Base-by-base conservation (phyloP, 2,113 vertebrate species). In the Meles meles region DNA sequence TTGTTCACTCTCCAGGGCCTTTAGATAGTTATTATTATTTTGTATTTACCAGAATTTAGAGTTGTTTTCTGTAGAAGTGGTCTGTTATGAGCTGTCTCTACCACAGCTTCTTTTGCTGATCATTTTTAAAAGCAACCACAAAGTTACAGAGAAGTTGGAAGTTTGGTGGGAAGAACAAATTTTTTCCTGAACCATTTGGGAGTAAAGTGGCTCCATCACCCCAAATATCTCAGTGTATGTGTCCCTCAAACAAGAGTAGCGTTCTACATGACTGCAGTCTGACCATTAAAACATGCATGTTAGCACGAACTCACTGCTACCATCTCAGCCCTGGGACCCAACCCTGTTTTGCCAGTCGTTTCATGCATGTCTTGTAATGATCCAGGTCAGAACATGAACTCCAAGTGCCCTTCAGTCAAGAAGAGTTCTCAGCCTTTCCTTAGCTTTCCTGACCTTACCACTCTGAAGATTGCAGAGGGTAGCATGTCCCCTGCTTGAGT, bases 301-400 rank as follows among this genome's bases (percentile, higher is more conserved):
- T 37, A 15, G 1, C 14, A 2, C 2, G 4, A 4, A 2, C 2
- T 88, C 52, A 59, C 21, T 0, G 2, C 5, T 11, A 1, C 18
- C 1, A 0, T 13, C 42, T 31, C 37, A 61, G 83, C 91, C 67
- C 65, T 5, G 5, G 69, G 44, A 27, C 4, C 31, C 34, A 42
- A 15, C 11, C 15, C 2, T 21, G 8, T 21, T 14, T 61, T 27
- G 42, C n/a, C 55, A 25, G 37, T 39, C 14, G 8, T 74, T 29
- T 20, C 49, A 17, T 1, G 27, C 3, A 13, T 49, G 59, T 69
- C 47, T 59, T 6, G 5, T 5, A 21, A 21, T 42, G 69, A 34
- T 47, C 79, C 27, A 20, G 63, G 44, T 67, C 44, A 27, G 12
- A n/a, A 9, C 9, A 14, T 2, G 3, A 14, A 0, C 5, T 61